phyloP scores from a whole-genome alignment of 2,797 vertebrate species.

The Oreortyx pictus region DNA sequence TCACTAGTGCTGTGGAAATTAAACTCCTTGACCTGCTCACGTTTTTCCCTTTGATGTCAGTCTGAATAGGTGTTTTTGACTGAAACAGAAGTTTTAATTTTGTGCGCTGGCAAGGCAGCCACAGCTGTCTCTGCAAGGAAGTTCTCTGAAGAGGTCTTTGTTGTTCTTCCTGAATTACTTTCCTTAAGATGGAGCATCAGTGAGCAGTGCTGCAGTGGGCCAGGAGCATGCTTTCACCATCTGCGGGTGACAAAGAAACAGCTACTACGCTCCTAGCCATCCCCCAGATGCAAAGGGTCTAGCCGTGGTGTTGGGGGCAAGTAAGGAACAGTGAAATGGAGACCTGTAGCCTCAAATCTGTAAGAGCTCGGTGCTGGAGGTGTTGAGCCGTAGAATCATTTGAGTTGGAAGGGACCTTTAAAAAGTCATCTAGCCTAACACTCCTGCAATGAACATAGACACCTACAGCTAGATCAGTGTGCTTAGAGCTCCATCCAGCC shows the following conservation, averaged over 20 bases:
- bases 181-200: neutral
- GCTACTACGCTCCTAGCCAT: neutral
- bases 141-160: neutral
- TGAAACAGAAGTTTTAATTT: constrained; percentile 66
- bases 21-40: constrained; percentile 72
- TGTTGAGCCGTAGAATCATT: no score
- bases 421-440: no score
- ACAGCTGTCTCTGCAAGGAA: constrained; percentile 46
- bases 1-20: constrained; percentile 75
- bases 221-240: rapidly evolving
- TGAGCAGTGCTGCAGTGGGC: neutral
- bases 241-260: constrained; percentile 21
- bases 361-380: neutral
- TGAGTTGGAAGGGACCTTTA: no score
- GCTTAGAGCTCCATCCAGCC: neutral
- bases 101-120: constrained; percentile 49
- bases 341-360: neutral
- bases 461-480: no score
- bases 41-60: constrained; percentile 73
- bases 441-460: no score
- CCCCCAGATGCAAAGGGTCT: neutral
- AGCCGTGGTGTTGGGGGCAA: rapidly evolving
- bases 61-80: constrained; percentile 75
- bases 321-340: neutral
- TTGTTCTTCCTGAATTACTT: constrained; percentile 15